Evolutionary conservation across 2,113 vertebrate genomes (phyloP).

Genomic region (Xiphias gladius): DNA sequence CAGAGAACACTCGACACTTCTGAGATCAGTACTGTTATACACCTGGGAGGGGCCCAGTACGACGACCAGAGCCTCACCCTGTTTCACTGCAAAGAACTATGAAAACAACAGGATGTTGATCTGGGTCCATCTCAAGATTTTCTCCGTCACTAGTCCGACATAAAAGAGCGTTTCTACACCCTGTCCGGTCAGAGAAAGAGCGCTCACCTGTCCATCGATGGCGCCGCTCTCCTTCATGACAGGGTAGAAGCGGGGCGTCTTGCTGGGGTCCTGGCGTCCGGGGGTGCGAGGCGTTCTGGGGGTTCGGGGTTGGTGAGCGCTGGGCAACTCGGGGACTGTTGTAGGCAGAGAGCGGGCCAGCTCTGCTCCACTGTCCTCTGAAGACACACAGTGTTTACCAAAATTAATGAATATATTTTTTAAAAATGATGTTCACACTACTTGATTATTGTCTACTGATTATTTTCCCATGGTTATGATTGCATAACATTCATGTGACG

Average conservation of each 20-base stretch:
- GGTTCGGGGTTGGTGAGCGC: constrained; percentile 72
- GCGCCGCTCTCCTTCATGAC: constrained; percentile 92
- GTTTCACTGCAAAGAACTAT: too few relatives aligned
- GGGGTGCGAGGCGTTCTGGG: constrained; percentile 88
- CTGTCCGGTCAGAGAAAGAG: neutral
- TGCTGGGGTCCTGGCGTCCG: constrained; percentile 90
- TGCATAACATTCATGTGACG: neutral
- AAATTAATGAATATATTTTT: too few relatives aligned
- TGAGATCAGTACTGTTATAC: too few relatives aligned
- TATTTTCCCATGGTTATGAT: neutral
- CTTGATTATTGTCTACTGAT: neutral
- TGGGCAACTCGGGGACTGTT: constrained; percentile 87
- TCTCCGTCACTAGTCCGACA: too few relatives aligned
- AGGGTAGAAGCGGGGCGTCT: constrained; percentile 94
- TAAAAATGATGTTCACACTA: too few relatives aligned
- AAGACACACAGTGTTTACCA: neutral
- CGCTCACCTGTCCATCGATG: constrained; percentile 87
- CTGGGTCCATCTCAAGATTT: too few relatives aligned
- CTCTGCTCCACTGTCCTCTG: constrained; percentile 68
- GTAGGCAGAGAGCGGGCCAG: constrained; percentile 85
- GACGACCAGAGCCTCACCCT: too few relatives aligned
- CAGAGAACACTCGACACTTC: too few relatives aligned
- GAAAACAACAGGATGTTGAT: too few relatives aligned
- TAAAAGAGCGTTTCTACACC: neutral
- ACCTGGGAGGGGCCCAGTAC: too few relatives aligned